phyloP scores from a whole-genome alignment of 2,113 vertebrate species.

The Quiscalus mexicanus region DNA sequence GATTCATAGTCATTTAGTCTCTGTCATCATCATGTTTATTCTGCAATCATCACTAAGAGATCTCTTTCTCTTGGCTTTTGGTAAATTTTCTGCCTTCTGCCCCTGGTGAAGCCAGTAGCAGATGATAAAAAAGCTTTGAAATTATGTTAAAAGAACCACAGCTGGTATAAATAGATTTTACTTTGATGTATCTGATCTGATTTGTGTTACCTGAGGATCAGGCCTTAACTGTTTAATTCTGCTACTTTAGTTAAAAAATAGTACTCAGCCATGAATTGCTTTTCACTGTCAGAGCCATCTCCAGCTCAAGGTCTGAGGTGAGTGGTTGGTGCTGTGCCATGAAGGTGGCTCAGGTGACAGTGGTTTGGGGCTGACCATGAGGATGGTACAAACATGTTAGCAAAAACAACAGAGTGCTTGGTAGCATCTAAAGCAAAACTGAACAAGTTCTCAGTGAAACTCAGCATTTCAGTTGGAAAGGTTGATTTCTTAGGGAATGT shows the following conservation, averaged over 20 bases:
- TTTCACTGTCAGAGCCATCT: not conserved
- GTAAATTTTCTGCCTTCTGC: not conserved
- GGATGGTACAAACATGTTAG: accelerated
- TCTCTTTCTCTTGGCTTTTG: not conserved
- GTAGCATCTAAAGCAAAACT: not conserved
- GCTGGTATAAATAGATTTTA: not conserved
- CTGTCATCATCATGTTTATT: accelerated
- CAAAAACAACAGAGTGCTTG: not conserved
- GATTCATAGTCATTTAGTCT: not conserved
- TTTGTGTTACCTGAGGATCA: not conserved
- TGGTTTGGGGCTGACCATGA: not conserved
- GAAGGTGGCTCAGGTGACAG: accelerated
- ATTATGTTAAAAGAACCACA: not conserved
- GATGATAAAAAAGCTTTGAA: not conserved
- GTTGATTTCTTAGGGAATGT: not conserved
- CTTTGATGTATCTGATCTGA: not conserved
- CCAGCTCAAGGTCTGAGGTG: not conserved
- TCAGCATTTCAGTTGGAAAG: not conserved
- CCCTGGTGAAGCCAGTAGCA: not conserved
- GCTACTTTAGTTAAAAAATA: not conserved
- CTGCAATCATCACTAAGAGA: not conserved
- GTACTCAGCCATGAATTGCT: not conserved
- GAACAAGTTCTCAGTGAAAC: not conserved
- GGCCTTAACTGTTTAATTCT: not conserved
- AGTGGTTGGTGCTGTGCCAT: accelerated